Evolutionary conservation across 2,113 vertebrate genomes (phyloP), one percentile per base, ranked within the genome.

Genomic region (Microcebus griseorufus): DNA sequence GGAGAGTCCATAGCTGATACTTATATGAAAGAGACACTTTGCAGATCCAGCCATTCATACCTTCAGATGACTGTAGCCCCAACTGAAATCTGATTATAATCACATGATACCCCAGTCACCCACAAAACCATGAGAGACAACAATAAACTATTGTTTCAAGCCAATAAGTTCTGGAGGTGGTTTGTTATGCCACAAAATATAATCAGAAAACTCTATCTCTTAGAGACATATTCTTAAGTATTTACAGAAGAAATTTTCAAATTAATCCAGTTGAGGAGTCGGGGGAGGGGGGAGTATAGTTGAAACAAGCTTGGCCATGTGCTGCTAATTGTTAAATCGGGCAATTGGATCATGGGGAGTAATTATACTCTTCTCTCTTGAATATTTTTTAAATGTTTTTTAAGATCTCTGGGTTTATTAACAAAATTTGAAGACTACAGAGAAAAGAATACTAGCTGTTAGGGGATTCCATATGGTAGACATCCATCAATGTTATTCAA

Each of bases 361-460:
- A 37, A 87, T 81, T 82, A 91, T 3, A 53, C 23, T 89, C 83
- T 64, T 90, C 82, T 78, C 64, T 95, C 60, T n/a, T 82, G n/a
- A 53, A 89, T 95, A 67, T 83, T 94, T 95, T 82, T 70, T 4
- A 95, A 93, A 88, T 82, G 34, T 94, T 86, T 78, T 60, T 55
- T 72, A 83, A 55, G n/a, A 80, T 58, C 48, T 69, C 60, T 90
- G 53, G 39, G 65, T 97, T 89, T 89, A 69, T 62, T 72, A 65
- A 89, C n/a, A 67, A 83, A 29, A 25, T 48, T 81, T 83, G 29
- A 87, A 83, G 83, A 58, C 62, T 53, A 27, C 58, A 42, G 79
- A 39, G 42, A 39, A 78, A 82, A 91, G 37, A 82, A 45, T 22
- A 45, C 14, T 73, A 55, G 27, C 69, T 53, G 3, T 25, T 25